These are phyloP conservation scores for Colletes gigas DNA, from an alignment of 1,140 invertebrate species.

Conservation along the genomic window DNA sequence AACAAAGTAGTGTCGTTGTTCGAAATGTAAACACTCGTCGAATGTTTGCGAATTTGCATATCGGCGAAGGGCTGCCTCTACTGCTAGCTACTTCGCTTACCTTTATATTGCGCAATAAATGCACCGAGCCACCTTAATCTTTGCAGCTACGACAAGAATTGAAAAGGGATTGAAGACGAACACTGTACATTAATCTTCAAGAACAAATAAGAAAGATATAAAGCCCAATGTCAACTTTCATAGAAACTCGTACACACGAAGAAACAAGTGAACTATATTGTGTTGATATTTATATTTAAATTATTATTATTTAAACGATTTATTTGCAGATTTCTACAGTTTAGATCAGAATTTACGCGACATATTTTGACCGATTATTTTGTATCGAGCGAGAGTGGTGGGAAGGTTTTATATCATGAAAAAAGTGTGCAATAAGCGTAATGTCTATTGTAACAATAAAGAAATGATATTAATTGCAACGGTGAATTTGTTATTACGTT, in stretches of 20 bases:
- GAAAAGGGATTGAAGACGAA: neutral
- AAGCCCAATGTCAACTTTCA: conserved; percentile 63
- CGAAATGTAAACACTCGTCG: conserved; percentile 40
- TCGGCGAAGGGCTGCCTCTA: conserved; percentile 29
- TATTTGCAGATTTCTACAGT: conserved; percentile 72
- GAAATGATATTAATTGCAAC: conserved; percentile 77
- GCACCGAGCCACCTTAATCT: conserved; percentile 24
- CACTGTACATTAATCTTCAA: conserved; percentile 1
- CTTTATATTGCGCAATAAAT: conserved; percentile 40
- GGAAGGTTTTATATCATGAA: conserved; percentile 77
- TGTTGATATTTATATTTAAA: conserved; percentile 77
- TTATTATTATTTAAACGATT: conserved; percentile 75
- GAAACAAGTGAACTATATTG: conserved; percentile 67
- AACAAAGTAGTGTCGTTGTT: conserved; percentile 30
- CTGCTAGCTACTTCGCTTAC: conserved; percentile 24
- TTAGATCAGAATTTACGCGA: conserved; percentile 74
- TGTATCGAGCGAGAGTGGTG: conserved; percentile 73
- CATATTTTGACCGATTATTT: conserved; percentile 76
- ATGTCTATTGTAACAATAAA: conserved; percentile 79
- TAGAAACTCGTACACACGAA: conserved; percentile 62
- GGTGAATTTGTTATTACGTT: conserved; percentile 76
- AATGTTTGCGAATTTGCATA: conserved; percentile 49
- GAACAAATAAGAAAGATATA: conserved; percentile 17
- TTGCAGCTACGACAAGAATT: conserved; percentile 25
- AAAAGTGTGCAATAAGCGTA: conserved; percentile 79